A percentile compares a stretch with the other conserved stretches of the same genome.
Evolutionary conservation across 1,140 invertebrate species (phyloP).

Genomic region (Parapsyche elsis): DNA sequence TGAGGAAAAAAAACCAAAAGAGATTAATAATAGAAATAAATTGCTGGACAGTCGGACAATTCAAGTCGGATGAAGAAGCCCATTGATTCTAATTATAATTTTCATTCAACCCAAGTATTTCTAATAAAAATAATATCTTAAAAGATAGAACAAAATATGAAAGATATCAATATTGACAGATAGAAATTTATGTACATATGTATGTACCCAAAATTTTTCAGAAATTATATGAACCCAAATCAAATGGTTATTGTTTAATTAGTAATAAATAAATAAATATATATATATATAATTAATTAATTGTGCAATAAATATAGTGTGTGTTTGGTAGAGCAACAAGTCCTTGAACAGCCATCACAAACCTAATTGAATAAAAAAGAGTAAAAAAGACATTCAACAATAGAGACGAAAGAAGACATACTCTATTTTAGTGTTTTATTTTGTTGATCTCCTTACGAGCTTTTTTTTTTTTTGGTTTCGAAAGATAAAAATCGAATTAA

Average conservation of each 20-base stretch:
- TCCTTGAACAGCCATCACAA: conserved; percentile 43
- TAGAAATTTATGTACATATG: no score
- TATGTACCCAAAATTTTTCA: no score
- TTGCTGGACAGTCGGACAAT: neutral
- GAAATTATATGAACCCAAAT: no score
- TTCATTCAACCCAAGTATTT: no score
- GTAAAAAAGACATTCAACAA: conserved; percentile 17
- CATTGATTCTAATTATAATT: no score
- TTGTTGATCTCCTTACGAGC: conserved; percentile 24
- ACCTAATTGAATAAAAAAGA: conserved; percentile 12
- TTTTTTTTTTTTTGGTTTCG: neutral
- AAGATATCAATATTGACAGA: no score
- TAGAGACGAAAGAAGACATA: conserved; percentile 23
- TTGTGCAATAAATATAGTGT: conserved; percentile 24
- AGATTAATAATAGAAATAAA: conserved; percentile 10
- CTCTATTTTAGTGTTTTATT: conserved; percentile 14
- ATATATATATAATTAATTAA: conserved; percentile 10
- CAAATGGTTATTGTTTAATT: no score
- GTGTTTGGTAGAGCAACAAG: conserved; percentile 30
- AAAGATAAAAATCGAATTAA: conserved; percentile 13
- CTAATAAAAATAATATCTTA: no score
- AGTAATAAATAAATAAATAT: neutral
- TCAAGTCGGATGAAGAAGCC: no score
- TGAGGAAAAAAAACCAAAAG: conserved; percentile 35
- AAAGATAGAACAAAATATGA: no score